Evolutionary conservation across 53 echinoderm and acorn worm genomes (phyloP).

Genomic region (Patiria pectinifera): DNA sequence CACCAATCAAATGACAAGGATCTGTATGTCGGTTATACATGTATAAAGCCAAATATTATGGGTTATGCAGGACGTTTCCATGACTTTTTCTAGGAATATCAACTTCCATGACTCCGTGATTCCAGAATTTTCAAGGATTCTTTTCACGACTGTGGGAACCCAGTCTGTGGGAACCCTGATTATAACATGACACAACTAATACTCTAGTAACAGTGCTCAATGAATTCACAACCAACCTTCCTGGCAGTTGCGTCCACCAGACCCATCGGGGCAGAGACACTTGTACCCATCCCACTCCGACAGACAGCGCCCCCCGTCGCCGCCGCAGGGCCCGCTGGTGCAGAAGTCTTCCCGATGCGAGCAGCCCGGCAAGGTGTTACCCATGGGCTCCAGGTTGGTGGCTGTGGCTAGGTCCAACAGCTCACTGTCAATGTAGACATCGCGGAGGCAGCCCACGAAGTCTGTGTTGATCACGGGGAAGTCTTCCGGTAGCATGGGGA

Average conservation of each 20-base stretch:
- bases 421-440: conserved; percentile 84
- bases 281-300: conserved; percentile 84
- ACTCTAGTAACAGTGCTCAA: background rate
- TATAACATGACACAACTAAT: too few relatives aligned
- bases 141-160: too few relatives aligned
- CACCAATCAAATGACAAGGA: too few relatives aligned
- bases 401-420: conserved; percentile 84
- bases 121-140: too few relatives aligned
- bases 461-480: conserved; percentile 87
- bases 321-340: conserved; percentile 73
- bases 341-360: conserved; percentile 83
- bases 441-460: conserved; percentile 89
- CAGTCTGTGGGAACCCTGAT: too few relatives aligned
- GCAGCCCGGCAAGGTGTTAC: conserved; percentile 78
- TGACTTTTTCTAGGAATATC: too few relatives aligned
- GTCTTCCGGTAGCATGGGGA: conserved; percentile 81
- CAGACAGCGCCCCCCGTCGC: conserved; percentile 74
- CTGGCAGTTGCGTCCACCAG: conserved; percentile 85
- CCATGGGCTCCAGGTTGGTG: conserved; percentile 82
- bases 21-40: too few relatives aligned
- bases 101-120: too few relatives aligned
- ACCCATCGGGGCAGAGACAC: conserved; percentile 78
- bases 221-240: conserved; percentile 69
- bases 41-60: too few relatives aligned
- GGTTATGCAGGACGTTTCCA: too few relatives aligned